Percentiles rank a stretch among this genome's conserved stretches.
Conservation (phyloP, 2,888 invertebrate species). For the Orthosia gracilis region DNA sequence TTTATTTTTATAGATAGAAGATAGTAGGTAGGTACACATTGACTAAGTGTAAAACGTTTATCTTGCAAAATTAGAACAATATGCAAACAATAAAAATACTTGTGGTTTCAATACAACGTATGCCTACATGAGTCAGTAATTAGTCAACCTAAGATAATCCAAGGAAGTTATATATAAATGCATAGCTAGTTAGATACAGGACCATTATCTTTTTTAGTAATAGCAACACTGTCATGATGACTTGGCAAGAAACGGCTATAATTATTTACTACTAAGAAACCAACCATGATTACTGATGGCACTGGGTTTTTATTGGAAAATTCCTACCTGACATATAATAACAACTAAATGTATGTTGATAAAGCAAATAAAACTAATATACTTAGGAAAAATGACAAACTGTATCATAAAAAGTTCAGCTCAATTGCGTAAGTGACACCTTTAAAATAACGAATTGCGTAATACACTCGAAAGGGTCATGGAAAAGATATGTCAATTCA, state of each 20-base stretch:
- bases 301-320: slow-evolving; percentile 62
- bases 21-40: not conserved
- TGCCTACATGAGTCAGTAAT: slow-evolving; percentile 59
- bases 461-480: too few relatives aligned
- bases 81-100: slow-evolving; percentile 41
- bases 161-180: slow-evolving; percentile 49
- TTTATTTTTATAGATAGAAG: too few relatives aligned
- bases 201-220: slow-evolving; percentile 56
- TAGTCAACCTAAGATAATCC: slow-evolving; percentile 57
- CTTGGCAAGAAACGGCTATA: slow-evolving; percentile 51
- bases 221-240: slow-evolving; percentile 58
- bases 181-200: slow-evolving; percentile 30
- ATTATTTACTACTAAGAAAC: slow-evolving; percentile 60
- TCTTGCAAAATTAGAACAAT: slow-evolving; percentile 29
- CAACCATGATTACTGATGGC: slow-evolving; percentile 47
- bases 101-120: slow-evolving; percentile 44
- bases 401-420: not conserved
- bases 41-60: not conserved
- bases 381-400: not conserved
- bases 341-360: slow-evolving; percentile 20
- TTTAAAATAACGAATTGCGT: too few relatives aligned
- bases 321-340: slow-evolving; percentile 39
- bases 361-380: not conserved
- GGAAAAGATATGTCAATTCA: too few relatives aligned
- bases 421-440: too few relatives aligned